Percentiles rank a stretch among this genome's conserved stretches.
Evolutionary conservation across 2,888 invertebrate species (phyloP).

Genomic region (Mechanitis messenoides): DNA sequence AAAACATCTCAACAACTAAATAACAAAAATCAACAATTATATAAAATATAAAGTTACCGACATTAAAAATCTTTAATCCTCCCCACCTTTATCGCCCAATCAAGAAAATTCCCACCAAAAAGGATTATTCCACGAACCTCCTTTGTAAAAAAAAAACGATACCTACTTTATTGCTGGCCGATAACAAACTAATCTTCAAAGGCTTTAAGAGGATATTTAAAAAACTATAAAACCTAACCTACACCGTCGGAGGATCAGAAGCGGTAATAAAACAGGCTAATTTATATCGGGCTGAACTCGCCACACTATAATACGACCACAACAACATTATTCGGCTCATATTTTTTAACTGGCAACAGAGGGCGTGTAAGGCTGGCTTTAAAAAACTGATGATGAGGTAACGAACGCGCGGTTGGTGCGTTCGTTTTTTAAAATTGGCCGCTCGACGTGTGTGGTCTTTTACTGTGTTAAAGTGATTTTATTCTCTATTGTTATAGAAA

Average conservation of each 20-base stretch:
- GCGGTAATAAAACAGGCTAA: slow-evolving; percentile 63
- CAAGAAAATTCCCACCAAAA: slow-evolving; percentile 41
- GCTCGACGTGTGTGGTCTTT: slow-evolving; percentile 71
- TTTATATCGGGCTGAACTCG: slow-evolving; percentile 51
- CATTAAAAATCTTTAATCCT: slow-evolving; percentile 34
- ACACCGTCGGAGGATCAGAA: slow-evolving; percentile 54
- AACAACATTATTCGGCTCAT: slow-evolving; percentile 63
- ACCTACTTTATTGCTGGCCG: slow-evolving; percentile 62
- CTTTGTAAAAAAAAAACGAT: slow-evolving; percentile 35
- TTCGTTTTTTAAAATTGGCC: slow-evolving; percentile 71
- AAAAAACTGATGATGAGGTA: slow-evolving; percentile 72
- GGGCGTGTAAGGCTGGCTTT: slow-evolving; percentile 50
- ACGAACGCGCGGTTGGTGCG: slow-evolving; percentile 72
- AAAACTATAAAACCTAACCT: slow-evolving; percentile 62
- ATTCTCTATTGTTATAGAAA: slow-evolving; percentile 10
- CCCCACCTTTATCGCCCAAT: slow-evolving; percentile 37
- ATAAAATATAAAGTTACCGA: slow-evolving; percentile 23
- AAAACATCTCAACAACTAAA: slow-evolving; percentile 6
- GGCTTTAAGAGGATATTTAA: slow-evolving; percentile 60
- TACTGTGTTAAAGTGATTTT: slow-evolving; percentile 1
- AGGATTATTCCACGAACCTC: slow-evolving; percentile 33
- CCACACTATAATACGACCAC: slow-evolving; percentile 51
- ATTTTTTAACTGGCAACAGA: slow-evolving; percentile 43
- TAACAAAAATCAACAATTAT: slow-evolving; percentile 6
- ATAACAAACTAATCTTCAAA: slow-evolving; percentile 69